Evolutionary conservation across 2,797 vertebrate species (phyloP).

Genomic region (Catharus ustulatus): DNA sequence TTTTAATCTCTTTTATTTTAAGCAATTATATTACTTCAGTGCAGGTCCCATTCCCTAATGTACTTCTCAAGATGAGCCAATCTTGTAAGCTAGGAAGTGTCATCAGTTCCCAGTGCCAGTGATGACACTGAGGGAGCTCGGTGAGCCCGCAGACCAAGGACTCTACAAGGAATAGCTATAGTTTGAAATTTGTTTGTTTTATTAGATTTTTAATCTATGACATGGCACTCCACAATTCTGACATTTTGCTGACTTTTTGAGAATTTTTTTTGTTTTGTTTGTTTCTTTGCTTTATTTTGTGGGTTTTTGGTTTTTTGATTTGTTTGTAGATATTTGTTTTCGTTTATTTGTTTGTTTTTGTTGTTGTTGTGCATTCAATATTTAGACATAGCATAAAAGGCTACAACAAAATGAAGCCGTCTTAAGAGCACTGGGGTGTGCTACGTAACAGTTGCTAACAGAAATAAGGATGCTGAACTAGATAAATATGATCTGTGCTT

Average conservation of each 20-base stretch:
- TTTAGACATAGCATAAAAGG: not conserved
- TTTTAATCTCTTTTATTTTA: not conserved
- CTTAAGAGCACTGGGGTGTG: not conserved
- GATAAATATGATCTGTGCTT: conserved; percentile 65
- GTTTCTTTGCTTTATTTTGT: not conserved
- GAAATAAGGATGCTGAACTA: conserved; percentile 40
- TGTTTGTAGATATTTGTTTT: no score
- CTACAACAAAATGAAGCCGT: conserved; percentile 40
- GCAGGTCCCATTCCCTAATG: not conserved
- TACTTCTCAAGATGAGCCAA: not conserved
- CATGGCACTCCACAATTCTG: not conserved
- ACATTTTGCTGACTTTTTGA: not conserved
- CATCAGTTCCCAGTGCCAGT: not conserved
- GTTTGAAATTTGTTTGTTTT: not conserved
- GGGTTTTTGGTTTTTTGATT: no score
- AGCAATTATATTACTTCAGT: not conserved
- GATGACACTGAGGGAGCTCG: not conserved
- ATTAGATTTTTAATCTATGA: conserved; percentile 12
- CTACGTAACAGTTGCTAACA: not conserved
- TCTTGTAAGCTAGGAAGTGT: not conserved
- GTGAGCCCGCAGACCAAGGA: not conserved
- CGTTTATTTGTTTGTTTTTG: not conserved
- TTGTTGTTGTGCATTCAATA: conserved; percentile 8
- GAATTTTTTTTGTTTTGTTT: not conserved
- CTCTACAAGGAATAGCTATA: not conserved